Evolutionary conservation across 2,113 vertebrate species (phyloP).

Genomic region (Vicugna pacos): DNA sequence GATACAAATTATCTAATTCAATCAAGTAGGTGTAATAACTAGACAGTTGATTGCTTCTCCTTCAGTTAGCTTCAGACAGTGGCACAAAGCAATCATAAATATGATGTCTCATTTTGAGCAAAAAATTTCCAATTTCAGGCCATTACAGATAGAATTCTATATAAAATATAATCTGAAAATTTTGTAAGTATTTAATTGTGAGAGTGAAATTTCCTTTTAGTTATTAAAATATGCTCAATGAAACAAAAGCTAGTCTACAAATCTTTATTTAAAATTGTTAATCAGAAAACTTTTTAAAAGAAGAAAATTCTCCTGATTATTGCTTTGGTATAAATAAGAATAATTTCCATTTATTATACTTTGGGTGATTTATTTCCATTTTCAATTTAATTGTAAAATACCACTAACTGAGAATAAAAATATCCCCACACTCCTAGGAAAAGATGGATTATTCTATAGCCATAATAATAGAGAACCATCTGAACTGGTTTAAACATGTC

Average conservation of each 20-base stretch:
- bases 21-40: background rate
- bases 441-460: constrained; percentile 1
- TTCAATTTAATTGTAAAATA: constrained; percentile 23
- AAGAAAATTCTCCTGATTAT: constrained; percentile 6
- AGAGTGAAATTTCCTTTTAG: constrained; percentile 2
- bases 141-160: background rate
- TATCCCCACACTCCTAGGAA: background rate
- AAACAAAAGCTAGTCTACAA: background rate
- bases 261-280: constrained; percentile 17
- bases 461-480: background rate
- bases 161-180: background rate
- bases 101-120: background rate
- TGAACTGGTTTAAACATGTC: background rate
- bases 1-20: background rate
- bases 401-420: constrained; percentile 6
- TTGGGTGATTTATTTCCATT: constrained; percentile 16
- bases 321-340: background rate
- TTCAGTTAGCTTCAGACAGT: background rate
- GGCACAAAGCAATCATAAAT: background rate
- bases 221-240: background rate
- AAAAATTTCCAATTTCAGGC: background rate
- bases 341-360: constrained; percentile 46
- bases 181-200: background rate
- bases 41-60: background rate
- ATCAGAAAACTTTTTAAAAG: constrained; percentile 24